phyloP scores from a whole-genome alignment of 2,888 invertebrate genomes.

The Tetragonisca angustula region DNA sequence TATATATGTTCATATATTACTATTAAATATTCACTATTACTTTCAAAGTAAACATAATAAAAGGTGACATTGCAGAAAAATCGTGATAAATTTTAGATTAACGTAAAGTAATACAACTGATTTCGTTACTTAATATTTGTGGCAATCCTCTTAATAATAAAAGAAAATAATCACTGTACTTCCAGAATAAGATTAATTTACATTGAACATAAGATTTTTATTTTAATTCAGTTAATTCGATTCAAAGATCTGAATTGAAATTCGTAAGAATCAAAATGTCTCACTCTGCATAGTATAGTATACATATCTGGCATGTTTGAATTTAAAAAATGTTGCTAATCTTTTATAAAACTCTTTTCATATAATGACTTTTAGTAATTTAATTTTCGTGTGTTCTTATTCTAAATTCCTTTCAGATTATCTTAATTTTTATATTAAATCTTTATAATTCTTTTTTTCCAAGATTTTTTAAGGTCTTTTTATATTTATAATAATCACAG shows the following conservation, averaged over 20 bases:
- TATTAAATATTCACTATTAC: background rate
- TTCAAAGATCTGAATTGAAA: slow-evolving; percentile 6
- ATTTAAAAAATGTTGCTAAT: slow-evolving; percentile 42
- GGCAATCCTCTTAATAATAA: background rate
- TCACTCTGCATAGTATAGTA: slow-evolving; percentile 55
- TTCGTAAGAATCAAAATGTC: slow-evolving; percentile 41
- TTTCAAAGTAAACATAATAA: background rate
- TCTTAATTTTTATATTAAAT: slow-evolving; percentile 41
- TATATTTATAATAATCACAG: slow-evolving; percentile 57
- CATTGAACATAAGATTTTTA: slow-evolving; percentile 28
- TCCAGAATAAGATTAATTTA: slow-evolving; percentile 17
- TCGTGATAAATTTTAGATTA: background rate
- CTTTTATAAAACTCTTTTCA: slow-evolving; percentile 36
- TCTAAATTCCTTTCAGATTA: slow-evolving; percentile 50
- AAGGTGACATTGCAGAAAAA: background rate
- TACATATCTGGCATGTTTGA: slow-evolving; percentile 53
- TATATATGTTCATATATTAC: background rate
- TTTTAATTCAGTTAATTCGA: slow-evolving; percentile 29
- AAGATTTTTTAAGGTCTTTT: slow-evolving; percentile 43
- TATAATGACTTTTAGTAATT: slow-evolving; percentile 56
- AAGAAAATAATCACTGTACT: slow-evolving; percentile 5
- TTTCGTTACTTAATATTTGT: background rate
- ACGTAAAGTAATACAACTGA: background rate
- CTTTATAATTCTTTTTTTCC: slow-evolving; percentile 38
- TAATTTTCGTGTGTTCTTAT: slow-evolving; percentile 51